Evolutionary conservation across 2,113 vertebrate species (phyloP).

Genomic region (Syngnathus floridae): DNA sequence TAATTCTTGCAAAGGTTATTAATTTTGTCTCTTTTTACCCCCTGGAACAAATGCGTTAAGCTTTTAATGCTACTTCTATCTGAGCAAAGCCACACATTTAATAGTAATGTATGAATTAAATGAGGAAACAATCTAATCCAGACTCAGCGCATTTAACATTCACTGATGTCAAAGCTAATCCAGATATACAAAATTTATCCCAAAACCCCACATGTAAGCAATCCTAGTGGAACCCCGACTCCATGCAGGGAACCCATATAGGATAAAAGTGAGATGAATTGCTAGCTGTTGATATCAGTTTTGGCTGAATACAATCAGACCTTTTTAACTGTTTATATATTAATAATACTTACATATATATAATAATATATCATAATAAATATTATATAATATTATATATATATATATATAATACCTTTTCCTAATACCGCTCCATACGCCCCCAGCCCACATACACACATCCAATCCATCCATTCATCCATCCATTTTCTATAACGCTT

Average conservation of each 20-base stretch:
- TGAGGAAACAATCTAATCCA: constrained; percentile 56
- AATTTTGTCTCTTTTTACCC: constrained; percentile 38
- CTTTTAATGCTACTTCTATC: constrained; percentile 57
- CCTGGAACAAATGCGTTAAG: constrained; percentile 46
- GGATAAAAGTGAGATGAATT: constrained; percentile 29
- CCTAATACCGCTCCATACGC: no score
- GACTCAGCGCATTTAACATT: constrained; percentile 48
- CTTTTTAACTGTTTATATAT: constrained; percentile 36
- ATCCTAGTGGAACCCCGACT: constrained; percentile 21
- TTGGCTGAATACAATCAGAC: constrained; percentile 27
- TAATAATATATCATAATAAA: no score
- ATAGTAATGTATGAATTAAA: constrained; percentile 54
- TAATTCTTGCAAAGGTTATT: constrained; percentile 34
- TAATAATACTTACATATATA: constrained; percentile 13
- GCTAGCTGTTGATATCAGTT: constrained; percentile 32
- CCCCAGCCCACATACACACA: no score
- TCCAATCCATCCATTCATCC: no score
- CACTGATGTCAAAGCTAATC: constrained; percentile 61
- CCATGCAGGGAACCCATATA: constrained; percentile 1
- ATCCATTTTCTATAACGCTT: no score
- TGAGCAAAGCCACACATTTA: constrained; percentile 42
- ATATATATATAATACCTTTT: no score
- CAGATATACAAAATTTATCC: constrained; percentile 60
- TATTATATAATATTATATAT: no score
- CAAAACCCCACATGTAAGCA: constrained; percentile 62